phyloP scores from a whole-genome alignment of 2,888 invertebrate genomes.

The Acleris literana region DNA sequence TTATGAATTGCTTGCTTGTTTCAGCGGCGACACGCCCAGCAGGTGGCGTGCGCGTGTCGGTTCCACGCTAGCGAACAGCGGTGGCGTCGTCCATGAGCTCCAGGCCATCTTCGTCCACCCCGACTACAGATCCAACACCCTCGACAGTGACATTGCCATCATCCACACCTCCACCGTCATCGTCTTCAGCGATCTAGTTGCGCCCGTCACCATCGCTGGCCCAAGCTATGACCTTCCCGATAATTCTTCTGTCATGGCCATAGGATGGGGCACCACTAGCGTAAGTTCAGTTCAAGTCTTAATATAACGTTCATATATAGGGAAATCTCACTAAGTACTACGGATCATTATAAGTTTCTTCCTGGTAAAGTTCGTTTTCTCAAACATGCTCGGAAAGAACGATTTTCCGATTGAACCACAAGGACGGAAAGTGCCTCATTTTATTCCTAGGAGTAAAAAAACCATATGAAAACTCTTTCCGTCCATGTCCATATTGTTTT shows the following conservation, averaged over 20 bases:
- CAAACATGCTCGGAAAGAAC: too few relatives aligned
- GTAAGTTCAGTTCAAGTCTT: constrained; percentile 40
- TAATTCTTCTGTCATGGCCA: constrained; percentile 49
- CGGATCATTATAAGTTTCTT: too few relatives aligned
- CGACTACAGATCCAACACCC: not conserved
- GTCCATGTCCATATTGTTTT: too few relatives aligned
- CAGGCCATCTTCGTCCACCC: constrained; percentile 19
- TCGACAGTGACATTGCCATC: constrained; percentile 31
- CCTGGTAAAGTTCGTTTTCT: too few relatives aligned
- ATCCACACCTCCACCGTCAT: constrained; percentile 13
- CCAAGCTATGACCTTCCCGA: constrained; percentile 47
- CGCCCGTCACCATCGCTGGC: constrained; percentile 46
- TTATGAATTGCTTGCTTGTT: too few relatives aligned
- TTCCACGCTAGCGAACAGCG: constrained; percentile 38
- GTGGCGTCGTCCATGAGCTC: constrained; percentile 22
- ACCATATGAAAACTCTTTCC: too few relatives aligned
- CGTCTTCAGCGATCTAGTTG: constrained; percentile 34
- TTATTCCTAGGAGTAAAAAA: too few relatives aligned
- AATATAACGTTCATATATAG: too few relatives aligned
- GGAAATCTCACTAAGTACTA: too few relatives aligned
- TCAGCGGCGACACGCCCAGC: constrained; percentile 42
- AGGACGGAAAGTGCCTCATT: too few relatives aligned
- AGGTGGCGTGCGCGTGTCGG: constrained; percentile 45
- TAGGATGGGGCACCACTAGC: constrained; percentile 50
- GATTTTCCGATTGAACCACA: too few relatives aligned